Percentiles rank a stretch among this genome's conserved stretches.
Evolutionary conservation across 2,888 invertebrate genomes (phyloP).

Genomic region (Coenonympha arcania): DNA sequence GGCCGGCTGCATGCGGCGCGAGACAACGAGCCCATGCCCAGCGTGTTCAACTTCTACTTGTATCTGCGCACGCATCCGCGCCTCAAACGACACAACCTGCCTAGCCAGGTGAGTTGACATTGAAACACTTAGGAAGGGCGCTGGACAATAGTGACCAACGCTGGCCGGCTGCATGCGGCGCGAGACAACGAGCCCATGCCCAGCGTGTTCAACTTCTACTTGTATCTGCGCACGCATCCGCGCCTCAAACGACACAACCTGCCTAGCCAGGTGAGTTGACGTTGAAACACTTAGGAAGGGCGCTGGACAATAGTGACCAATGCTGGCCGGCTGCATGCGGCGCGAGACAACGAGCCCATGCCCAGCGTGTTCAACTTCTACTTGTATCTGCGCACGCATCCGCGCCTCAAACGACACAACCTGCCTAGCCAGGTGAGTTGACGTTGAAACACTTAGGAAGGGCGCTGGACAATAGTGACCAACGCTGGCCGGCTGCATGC

Average conservation of each 20-base stretch:
- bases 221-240: conserved; percentile 96
- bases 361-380: conserved; percentile 99
- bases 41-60: conserved; percentile 99
- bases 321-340: conserved; percentile 83
- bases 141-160: no score
- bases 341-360: conserved; percentile 80
- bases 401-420: conserved; percentile 88
- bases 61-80: conserved; percentile 97
- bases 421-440: conserved; percentile 64
- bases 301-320: no score
- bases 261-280: conserved; percentile 64
- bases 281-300: no score
- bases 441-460: no score
- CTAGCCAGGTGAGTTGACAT: conserved; percentile 65
- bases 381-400: conserved; percentile 96
- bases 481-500: no score
- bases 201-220: conserved; percentile 99
- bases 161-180: conserved; percentile 82
- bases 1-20: conserved; percentile 82
- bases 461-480: no score
- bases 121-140: no score
- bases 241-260: conserved; percentile 86
- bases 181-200: conserved; percentile 85
- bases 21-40: conserved; percentile 86
- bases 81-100: conserved; percentile 83